Evolutionary conservation across 1,140 invertebrate genomes (phyloP).

Genomic region (Drosophila leontia): DNA sequence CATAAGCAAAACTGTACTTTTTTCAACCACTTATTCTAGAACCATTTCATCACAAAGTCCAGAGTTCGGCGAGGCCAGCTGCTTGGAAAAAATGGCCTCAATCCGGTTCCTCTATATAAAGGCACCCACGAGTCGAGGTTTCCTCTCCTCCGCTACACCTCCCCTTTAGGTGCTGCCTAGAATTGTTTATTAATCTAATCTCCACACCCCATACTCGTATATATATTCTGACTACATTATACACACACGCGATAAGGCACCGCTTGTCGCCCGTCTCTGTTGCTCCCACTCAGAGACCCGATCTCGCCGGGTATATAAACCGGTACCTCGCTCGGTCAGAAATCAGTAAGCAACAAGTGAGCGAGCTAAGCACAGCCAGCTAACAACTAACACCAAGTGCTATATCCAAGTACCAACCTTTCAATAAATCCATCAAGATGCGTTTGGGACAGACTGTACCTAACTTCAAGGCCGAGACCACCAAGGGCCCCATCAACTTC

Average conservation of each 20-base stretch:
- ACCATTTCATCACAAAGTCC: slow-evolving; percentile 42
- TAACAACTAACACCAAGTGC: slow-evolving; percentile 1
- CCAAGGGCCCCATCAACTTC: too few relatives aligned
- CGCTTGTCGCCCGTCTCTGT: slow-evolving; percentile 16
- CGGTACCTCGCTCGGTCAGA: slow-evolving; percentile 1
- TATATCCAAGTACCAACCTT: slow-evolving; percentile 6
- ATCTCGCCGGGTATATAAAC: slow-evolving; percentile 55
- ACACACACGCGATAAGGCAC: slow-evolving; percentile 22
- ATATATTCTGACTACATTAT: not conserved
- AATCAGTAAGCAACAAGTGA: slow-evolving; percentile 55
- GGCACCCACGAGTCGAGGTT: not conserved
- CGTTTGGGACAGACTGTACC: slow-evolving; percentile 11
- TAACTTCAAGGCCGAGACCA: too few relatives aligned
- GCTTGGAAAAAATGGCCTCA: slow-evolving; percentile 1
- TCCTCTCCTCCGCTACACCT: not conserved
- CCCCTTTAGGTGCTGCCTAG: not conserved
- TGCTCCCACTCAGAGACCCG: not conserved
- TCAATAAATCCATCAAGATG: not conserved
- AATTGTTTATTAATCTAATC: slow-evolving; percentile 23
- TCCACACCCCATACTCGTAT: not conserved
- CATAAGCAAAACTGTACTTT: slow-evolving; percentile 26
- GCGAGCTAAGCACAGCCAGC: slow-evolving; percentile 12
- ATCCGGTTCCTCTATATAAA: slow-evolving; percentile 5
- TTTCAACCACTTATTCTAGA: not conserved
- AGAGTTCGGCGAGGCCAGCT: slow-evolving; percentile 10